A percentile compares a stretch with the other conserved stretches of the same genome.
Conservation (phyloP, 1,140 invertebrate genomes). For the Aphidius ervi region DNA sequence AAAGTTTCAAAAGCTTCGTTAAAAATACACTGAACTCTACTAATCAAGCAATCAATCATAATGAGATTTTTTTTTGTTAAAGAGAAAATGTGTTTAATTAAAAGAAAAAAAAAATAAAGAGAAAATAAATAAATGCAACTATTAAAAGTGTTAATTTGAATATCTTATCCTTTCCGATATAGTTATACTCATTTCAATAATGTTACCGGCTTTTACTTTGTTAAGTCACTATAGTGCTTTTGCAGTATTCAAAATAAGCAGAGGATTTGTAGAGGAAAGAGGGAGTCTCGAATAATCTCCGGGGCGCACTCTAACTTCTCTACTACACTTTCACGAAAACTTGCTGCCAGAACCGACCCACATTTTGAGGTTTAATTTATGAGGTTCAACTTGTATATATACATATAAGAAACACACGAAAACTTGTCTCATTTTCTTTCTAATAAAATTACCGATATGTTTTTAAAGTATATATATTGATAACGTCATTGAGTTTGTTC, state of each 20-base stretch:
- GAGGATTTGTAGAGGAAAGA: conserved; percentile 15
- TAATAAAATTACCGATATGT: background rate
- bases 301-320: conserved; percentile 11
- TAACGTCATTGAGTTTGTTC: background rate
- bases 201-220: too few relatives aligned
- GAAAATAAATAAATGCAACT: too few relatives aligned
- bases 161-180: background rate
- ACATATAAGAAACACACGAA: background rate
- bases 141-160: too few relatives aligned
- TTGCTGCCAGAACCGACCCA: conserved; percentile 9
- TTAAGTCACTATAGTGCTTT: background rate
- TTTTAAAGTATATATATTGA: conserved; percentile 14
- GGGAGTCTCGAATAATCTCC: conserved; percentile 20
- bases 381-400: conserved; percentile 8
- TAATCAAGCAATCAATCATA: too few relatives aligned
- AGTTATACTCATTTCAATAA: background rate
- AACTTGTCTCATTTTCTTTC: background rate
- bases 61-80: too few relatives aligned
- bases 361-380: conserved; percentile 20
- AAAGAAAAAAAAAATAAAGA: too few relatives aligned
- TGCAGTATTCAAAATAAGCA: conserved; percentile 20
- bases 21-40: too few relatives aligned
- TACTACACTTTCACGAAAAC: background rate
- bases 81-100: too few relatives aligned
- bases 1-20: too few relatives aligned